phyloP scores from a whole-genome alignment of 2,888 invertebrate species.

The Amitus sp. region DNA sequence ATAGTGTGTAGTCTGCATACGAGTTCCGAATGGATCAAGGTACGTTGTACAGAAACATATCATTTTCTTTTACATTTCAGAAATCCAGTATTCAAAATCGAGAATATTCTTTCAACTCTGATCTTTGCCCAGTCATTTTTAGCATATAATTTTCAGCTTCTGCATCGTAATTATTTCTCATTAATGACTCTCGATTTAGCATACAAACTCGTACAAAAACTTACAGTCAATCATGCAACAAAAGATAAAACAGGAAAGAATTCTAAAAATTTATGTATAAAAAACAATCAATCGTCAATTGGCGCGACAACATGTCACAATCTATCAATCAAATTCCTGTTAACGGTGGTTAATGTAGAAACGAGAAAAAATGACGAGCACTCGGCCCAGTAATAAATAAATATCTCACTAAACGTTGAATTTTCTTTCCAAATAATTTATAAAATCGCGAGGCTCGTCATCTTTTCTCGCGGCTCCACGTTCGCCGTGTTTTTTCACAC shows the following conservation, averaged over 20 bases:
- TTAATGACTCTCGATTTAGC: conserved; percentile 22
- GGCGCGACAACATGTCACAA: conserved; percentile 23
- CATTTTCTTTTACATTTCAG: conserved; percentile 24
- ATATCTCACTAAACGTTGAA: conserved; percentile 30
- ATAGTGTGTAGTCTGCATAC: conserved; percentile 57
- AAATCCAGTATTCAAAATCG: conserved; percentile 44
- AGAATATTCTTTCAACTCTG: conserved; percentile 41
- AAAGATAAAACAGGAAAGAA: conserved; percentile 23
- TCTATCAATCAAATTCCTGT: conserved; percentile 27
- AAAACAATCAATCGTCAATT: conserved; percentile 30
- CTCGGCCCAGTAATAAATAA: conserved; percentile 30
- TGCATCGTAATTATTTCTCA: no score
- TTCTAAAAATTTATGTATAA: conserved; percentile 24
- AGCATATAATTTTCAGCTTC: no score
- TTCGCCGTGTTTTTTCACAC: conserved; percentile 21
- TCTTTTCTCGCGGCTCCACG: conserved; percentile 32
- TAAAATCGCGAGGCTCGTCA: conserved; percentile 23
- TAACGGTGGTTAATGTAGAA: conserved; percentile 32
- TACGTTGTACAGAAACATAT: conserved; percentile 57
- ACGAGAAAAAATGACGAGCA: conserved; percentile 33
- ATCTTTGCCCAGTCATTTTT: not conserved
- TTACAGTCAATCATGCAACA: conserved; percentile 20
- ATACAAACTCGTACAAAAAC: conserved; percentile 6
- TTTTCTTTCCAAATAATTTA: conserved; percentile 24
- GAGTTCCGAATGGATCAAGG: conserved; percentile 58